Conservation (phyloP, 2,113 vertebrate genomes). For the Bufo gargarizans region DNA sequence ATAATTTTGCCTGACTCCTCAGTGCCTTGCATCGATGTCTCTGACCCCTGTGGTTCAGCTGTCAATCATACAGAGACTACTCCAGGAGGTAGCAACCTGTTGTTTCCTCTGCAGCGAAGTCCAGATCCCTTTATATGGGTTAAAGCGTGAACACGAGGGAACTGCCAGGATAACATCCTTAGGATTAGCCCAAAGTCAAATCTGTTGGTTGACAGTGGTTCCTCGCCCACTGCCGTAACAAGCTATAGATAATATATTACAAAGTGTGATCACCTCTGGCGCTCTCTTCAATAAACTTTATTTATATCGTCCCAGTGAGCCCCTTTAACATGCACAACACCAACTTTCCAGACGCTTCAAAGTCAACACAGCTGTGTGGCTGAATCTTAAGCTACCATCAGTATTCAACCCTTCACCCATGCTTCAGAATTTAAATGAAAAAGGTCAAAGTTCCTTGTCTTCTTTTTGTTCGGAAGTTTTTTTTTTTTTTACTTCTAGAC, state of each 20-base stretch:
- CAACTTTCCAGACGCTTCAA: neutral
- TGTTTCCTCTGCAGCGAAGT: no score
- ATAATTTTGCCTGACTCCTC: no score
- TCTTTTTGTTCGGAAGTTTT: neutral
- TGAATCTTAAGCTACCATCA: neutral
- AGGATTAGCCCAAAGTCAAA: no score
- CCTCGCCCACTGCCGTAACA: no score
- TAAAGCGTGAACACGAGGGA: no score
- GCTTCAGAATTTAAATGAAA: neutral
- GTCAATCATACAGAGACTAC: no score
- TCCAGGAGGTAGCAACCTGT: no score
- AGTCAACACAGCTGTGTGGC: neutral
- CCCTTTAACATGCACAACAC: neutral
- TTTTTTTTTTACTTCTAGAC: neutral
- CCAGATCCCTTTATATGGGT: no score
- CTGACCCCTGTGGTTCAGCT: no score
- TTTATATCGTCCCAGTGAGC: neutral
- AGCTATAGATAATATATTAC: neutral
- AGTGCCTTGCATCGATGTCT: no score
- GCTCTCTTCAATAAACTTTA: neutral
- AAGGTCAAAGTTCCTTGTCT: constrained; percentile 1
- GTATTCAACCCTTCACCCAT: neutral
- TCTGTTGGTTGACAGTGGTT: no score
- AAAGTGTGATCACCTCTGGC: neutral
- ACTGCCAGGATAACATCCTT: no score